phyloP scores from a whole-genome alignment of 1,140 invertebrate genomes.

The Temnothorax curvispinosus region DNA sequence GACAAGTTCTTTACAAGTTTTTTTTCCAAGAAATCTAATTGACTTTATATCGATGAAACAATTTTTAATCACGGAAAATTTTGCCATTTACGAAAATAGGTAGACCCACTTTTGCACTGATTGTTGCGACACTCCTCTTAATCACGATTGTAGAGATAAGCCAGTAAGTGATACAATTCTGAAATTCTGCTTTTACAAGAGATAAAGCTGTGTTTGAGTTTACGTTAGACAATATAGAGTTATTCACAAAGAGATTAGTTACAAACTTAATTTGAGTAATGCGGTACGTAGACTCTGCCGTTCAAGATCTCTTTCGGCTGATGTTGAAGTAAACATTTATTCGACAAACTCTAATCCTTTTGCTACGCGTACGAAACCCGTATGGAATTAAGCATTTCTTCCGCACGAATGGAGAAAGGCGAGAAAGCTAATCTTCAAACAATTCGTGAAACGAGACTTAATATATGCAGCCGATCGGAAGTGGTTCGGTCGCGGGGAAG shows the following conservation, averaged over 20 bases:
- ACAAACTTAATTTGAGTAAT: constrained; percentile 14
- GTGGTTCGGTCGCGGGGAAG: background rate
- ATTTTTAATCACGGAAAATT: too few species aligned
- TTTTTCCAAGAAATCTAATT: background rate
- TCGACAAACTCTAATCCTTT: background rate
- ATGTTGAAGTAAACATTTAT: background rate
- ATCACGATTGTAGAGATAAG: constrained; percentile 4
- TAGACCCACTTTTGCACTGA: background rate
- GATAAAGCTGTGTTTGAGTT: constrained; percentile 17
- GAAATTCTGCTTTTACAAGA: constrained; percentile 19
- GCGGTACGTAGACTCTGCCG: background rate
- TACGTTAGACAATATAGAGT: constrained; percentile 3
- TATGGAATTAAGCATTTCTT: background rate
- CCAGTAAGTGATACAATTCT: background rate
- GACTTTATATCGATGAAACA: constrained; percentile 1
- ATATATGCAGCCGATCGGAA: constrained; percentile 34
- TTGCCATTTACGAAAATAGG: background rate
- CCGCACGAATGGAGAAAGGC: background rate
- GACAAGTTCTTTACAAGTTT: background rate
- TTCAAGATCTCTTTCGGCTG: constrained; percentile 10
- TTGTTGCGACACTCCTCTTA: background rate
- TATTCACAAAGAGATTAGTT: constrained; percentile 26
- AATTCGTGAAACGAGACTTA: constrained; percentile 37
- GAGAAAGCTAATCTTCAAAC: constrained; percentile 19
- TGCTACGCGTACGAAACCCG: background rate